Base-by-base conservation (phyloP, 1,140 invertebrate species). In the Andrena cerasifolii region DNA sequence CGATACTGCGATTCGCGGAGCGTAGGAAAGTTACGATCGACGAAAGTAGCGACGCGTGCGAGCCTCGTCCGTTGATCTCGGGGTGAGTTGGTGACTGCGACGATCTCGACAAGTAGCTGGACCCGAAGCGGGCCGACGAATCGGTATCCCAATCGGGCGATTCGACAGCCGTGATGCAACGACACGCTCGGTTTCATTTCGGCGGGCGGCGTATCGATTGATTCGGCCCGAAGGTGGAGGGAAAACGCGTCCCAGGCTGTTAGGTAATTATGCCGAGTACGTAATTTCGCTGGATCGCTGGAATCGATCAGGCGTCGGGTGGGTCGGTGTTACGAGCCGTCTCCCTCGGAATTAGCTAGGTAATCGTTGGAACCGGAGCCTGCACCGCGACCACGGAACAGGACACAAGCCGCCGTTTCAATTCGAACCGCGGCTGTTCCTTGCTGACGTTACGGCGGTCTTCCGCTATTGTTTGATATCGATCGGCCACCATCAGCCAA, bases 101-200 rank as follows among this genome's bases (percentile, higher is more conserved):
- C n/a, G n/a, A n/a, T n/a, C n/a, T n/a, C n/a, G n/a, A n/a, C n/a
- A n/a, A n/a, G n/a, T n/a, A n/a, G n/a, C n/a, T n/a, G n/a, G n/a
- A n/a, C n/a, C n/a, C 56, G 59, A 45, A 65, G 7, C 6, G 28
- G 65, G 43, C 75, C 31, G 61, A 70, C 47, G 49, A 70, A 77
- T 65, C 67, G 51, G 81, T 81, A n/a, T n/a, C n/a, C n/a, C n/a
- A n/a, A 61, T 76, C 78, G 53, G 49, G 67, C 45, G 51, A 70
- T 54, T 53, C 58, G 65, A 81, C 76, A 74, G 79, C 70, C 73
- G 61, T 83, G 81, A 78, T 79, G 81, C 74, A 83, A n/a, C 51
- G 73, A 62, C 36, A 51, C 45, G 59, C 59, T 56, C 73, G 66
- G 36, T 51, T 83, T 83, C 82, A 78, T 82, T 83, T 82, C 81